These are phyloP conservation scores for Thripadectes ignobilis DNA, from an alignment of 2,797 vertebrate species.

Conservation along the genomic window DNA sequence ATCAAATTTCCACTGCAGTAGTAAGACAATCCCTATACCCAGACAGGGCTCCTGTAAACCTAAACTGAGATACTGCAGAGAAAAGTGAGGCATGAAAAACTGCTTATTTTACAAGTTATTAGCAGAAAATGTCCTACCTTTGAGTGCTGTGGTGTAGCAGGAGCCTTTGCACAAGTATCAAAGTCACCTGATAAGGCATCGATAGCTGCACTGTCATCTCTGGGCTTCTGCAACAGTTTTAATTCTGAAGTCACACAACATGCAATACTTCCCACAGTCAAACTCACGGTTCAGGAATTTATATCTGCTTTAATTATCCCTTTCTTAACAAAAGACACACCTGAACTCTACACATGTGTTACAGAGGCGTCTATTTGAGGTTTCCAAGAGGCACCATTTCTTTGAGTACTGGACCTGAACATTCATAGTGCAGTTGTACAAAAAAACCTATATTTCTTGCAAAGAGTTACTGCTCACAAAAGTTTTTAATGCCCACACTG, in stretches of 20 bases:
- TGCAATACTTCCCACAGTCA: background rate
- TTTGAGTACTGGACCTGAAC: background rate
- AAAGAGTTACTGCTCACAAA: background rate
- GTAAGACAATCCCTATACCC: background rate
- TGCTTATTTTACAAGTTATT: background rate
- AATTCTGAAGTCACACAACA: background rate
- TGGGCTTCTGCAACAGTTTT: constrained; percentile 58
- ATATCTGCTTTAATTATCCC: background rate
- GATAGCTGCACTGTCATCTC: constrained; percentile 60
- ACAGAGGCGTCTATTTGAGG: background rate
- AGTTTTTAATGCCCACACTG: background rate
- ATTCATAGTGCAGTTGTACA: background rate
- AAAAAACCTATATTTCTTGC: background rate
- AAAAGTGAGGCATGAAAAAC: background rate
- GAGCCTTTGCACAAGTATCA: constrained; percentile 36
- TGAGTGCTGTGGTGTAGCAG: constrained; percentile 44
- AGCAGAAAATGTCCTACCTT: constrained; percentile 66
- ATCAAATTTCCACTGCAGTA: background rate
- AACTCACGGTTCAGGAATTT: background rate
- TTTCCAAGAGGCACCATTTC: background rate
- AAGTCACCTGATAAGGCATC: constrained; percentile 73
- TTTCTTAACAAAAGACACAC: background rate
- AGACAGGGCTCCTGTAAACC: background rate
- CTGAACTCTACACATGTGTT: background rate
- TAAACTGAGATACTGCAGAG: background rate